Base-by-base conservation (phyloP, 2,888 invertebrate genomes). In the Orthonevra nobilis region DNA sequence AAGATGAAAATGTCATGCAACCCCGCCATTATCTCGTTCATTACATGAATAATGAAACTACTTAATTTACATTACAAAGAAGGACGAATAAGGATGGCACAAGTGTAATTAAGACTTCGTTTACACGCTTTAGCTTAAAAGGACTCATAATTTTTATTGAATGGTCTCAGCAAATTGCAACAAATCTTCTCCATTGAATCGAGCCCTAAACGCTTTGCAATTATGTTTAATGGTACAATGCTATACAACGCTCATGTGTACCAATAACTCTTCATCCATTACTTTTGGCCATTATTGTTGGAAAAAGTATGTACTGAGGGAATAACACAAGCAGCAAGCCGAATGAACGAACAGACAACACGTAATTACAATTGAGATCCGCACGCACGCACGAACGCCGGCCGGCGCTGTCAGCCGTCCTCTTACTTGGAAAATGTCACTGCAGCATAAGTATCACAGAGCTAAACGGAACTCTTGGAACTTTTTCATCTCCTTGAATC, bases 191-290 rank as follows among this genome's bases (percentile, higher is more conserved):
- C 20, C 52, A 32, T 10, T 2, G 12, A n/a, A n/a, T n/a, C n/a
- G n/a, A n/a, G 6, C 10, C 5, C 38, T 30, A 52, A 58, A 46
- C 28, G 50, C 28, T 23, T 56, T 50, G 70, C 64, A 70, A 77
- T 70, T 70, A 70, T 70, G 70, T 58, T 63, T 72, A 26, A 26
- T 40, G 48, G 38, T 17, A 52, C 69, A 69, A 50, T 34, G 40
- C 32, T n/a, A n/a, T n/a, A n/a, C n/a, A 12, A 38, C 20, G 52
- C 26, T 36, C 54, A 52, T 63, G 40, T 46, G 17, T 28, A 58
- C 52, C 64, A 72, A 77, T 64, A 72, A 77, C 60, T 77, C 77
- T 60, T 72, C 64, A 52, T 70, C 77, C 72, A 77, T 77, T 77
- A 77, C 72, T 64, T 72, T 50, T 44, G 50, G 50, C 63, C 75